These are phyloP conservation scores for Phenganax marumi DNA, from an alignment of 92 coral and sea anemone species.

Conservation along the genomic window DNA sequence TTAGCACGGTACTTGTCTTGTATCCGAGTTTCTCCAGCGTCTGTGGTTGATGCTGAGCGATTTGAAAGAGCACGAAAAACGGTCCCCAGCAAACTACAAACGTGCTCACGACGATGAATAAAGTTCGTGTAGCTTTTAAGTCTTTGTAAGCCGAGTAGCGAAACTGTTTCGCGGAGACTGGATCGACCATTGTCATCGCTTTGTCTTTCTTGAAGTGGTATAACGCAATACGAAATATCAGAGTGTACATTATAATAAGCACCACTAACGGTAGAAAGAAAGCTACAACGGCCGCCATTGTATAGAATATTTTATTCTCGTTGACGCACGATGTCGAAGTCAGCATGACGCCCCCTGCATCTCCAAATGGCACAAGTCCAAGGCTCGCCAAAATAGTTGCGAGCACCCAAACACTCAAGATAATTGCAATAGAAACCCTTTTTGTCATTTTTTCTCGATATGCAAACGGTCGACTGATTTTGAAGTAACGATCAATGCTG, in stretches of 20 bases:
- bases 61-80: constrained; percentile 78
- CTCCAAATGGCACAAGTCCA: constrained; percentile 58
- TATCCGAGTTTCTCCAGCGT: constrained; percentile 4
- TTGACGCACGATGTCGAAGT: constrained; percentile 52
- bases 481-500: constrained; percentile 83
- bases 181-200: constrained; percentile 46
- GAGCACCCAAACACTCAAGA: constrained; percentile 75
- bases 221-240: constrained; percentile 78
- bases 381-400: constrained; percentile 68
- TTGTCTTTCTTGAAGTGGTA: constrained; percentile 84
- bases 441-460: constrained; percentile 77
- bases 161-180: constrained; percentile 35
- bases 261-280: constrained; percentile 73
- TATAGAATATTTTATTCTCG: constrained; percentile 73
- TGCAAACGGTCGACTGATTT: constrained; percentile 89
- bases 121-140: constrained; percentile 91
- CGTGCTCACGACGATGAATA: constrained; percentile 83
- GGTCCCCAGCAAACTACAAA: constrained; percentile 96
- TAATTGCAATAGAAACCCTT: constrained; percentile 63
- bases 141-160: constrained; percentile 62
- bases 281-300: constrained; percentile 80
- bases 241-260: constrained; percentile 68
- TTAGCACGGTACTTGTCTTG: constrained; percentile 39
- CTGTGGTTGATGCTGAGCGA: constrained; percentile 53
- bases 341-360: constrained; percentile 38